Evolutionary conservation across 2,113 vertebrate genomes (phyloP).

Genomic region (Pollimyrus isidori): DNA sequence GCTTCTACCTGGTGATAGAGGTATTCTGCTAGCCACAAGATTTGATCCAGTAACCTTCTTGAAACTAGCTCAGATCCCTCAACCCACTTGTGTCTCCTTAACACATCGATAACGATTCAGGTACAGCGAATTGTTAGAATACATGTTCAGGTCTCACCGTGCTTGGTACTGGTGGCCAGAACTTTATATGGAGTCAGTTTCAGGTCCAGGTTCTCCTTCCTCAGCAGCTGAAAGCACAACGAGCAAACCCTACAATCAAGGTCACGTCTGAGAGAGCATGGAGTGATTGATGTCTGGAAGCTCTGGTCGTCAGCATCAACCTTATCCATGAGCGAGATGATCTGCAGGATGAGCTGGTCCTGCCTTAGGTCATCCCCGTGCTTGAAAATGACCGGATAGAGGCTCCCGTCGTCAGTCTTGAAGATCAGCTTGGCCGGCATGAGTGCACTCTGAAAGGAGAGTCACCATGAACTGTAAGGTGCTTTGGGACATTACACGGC

Average conservation of each 20-base stretch:
- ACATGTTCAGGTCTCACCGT: slow-evolving; percentile 66
- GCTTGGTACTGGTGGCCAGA: slow-evolving; percentile 93
- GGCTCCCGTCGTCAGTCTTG: slow-evolving; percentile 84
- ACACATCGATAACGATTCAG: neutral
- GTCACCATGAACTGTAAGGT: neutral
- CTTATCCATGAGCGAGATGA: slow-evolving; percentile 99
- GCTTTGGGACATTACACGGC: neutral
- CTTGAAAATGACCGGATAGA: slow-evolving; percentile 96
- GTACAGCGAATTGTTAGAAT: neutral
- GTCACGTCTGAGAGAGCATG: too few relatives aligned
- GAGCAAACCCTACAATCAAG: neutral
- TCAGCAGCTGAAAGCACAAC: slow-evolving; percentile 66
- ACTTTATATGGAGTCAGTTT: slow-evolving; percentile 97
- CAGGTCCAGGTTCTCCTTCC: slow-evolving; percentile 95
- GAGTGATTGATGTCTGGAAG: neutral
- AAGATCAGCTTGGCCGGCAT: slow-evolving; percentile 98
- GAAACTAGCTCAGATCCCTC: neutral
- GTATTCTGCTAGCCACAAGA: neutral
- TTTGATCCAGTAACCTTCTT: neutral
- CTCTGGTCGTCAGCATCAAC: slow-evolving; percentile 47
- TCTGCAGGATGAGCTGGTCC: slow-evolving; percentile 97
- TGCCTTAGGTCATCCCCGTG: slow-evolving; percentile 94
- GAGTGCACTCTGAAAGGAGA: slow-evolving; percentile 74
- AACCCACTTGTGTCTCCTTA: neutral
- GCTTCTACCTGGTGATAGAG: neutral